Evolutionary conservation across 2,797 vertebrate species (phyloP), one percentile per base, ranked within the genome.

Genomic region (Tachyglossus aculeatus): DNA sequence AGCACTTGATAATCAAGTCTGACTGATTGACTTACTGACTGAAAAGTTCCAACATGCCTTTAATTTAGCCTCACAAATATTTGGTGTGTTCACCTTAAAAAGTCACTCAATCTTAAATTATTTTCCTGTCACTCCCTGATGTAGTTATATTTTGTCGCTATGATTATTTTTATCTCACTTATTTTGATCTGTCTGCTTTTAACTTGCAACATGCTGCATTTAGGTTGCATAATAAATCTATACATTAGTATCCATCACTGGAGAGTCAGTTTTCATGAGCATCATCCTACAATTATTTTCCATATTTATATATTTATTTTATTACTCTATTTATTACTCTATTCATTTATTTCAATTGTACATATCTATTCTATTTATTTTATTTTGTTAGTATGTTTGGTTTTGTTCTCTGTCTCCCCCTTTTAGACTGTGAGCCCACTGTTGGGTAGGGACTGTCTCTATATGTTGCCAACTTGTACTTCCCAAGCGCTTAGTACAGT

Each of bases 151-250:
- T 90, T 91, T 89, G 79, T 85, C 80, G 88, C 86, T 58, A 71
- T 81, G 79, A 77, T 68, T 79, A 87, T 87, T 75, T 81, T 73
- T 78, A 77, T 86, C 79, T 86, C 62, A 0, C 0, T 71, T 80
- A 27, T 86, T 89, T 90, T 90, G 74, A 89, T 89, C 71, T 88
- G 67, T 83, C 66, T 84, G 71, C 74, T 90, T 89, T 83, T 82
- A 88, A 86, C 77, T 73, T 86, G 67, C 2, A 41, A 61, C 75
- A 67, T 80, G 67, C 69, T 78, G 72, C 81, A 87, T 85, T 87
- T 86, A 88, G 74, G 78, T 78, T 86, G 68, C 78, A 74, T 84
- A 84, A 88, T 53, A 86, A 68, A 83, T 81, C 57, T 70, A 59
- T 59, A 69, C 74, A 81, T 88, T 88, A 78, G 80, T 87, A 84